phyloP scores from a whole-genome alignment of 1,140 invertebrate species.

The Atopsyche davidsoni region DNA sequence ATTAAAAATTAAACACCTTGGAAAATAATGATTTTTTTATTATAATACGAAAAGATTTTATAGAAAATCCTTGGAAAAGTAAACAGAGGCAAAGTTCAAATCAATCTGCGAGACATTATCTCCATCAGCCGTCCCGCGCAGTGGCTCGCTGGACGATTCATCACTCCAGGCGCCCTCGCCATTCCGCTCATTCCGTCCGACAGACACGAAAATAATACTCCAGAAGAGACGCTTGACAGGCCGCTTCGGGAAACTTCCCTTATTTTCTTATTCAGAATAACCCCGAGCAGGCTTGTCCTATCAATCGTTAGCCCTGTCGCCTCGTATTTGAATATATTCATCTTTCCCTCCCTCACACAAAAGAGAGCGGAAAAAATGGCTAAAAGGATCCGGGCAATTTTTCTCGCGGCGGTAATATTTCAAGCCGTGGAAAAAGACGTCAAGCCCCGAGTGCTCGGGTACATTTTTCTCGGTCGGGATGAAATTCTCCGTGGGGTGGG shows the following conservation, averaged over 20 bases:
- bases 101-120: too few species aligned
- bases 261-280: too few species aligned
- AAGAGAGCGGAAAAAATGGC: slow-evolving; percentile 18
- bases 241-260: too few species aligned
- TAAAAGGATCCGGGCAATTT: slow-evolving; percentile 22
- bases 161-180: neutral
- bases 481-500: too few species aligned
- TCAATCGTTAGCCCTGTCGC: slow-evolving; percentile 30
- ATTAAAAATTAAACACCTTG: too few species aligned
- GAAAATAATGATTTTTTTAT: too few species aligned
- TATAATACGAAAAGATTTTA: too few species aligned
- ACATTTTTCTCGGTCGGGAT: too few species aligned
- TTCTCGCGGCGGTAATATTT: slow-evolving; percentile 25
- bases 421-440: slow-evolving; percentile 28
- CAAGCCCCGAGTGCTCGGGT: slow-evolving; percentile 12
- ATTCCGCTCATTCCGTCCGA: neutral
- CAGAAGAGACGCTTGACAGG: slow-evolving; percentile 6
- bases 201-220: slow-evolving; percentile 1
- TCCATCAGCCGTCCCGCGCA: too few species aligned
- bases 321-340: slow-evolving; percentile 31
- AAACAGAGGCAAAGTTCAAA: too few species aligned
- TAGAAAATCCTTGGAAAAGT: too few species aligned
- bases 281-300: slow-evolving; percentile 7
- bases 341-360: slow-evolving; percentile 17
- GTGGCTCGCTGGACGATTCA: neutral